Conservation (phyloP, 2,888 invertebrate species). For the Brachyptera risi region DNA sequence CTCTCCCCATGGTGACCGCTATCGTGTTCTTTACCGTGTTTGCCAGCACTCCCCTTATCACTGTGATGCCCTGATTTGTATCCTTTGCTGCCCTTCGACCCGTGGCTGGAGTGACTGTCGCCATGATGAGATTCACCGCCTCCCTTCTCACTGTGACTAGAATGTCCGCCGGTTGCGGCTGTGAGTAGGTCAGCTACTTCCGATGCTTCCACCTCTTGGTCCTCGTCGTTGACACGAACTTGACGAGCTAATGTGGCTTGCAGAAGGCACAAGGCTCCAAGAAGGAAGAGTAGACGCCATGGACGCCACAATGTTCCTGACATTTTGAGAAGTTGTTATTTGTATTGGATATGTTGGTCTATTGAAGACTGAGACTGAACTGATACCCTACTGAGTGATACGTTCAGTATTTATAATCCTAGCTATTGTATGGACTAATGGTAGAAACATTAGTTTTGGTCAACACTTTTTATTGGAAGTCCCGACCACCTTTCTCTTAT, state of each 20-base stretch:
- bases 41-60: conserved; percentile 72
- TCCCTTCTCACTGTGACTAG: conserved; percentile 54
- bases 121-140: conserved; percentile 67
- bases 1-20: conserved; percentile 62
- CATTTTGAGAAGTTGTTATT: neutral
- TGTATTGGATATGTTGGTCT: neutral
- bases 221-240: neutral
- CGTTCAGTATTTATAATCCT: conserved; percentile 8
- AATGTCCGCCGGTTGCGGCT: conserved; percentile 27
- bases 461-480: neutral
- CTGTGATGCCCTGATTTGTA: conserved; percentile 72
- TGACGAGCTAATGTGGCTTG: conserved; percentile 16
- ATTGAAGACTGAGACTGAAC: neutral
- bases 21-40: conserved; percentile 73
- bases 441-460: conserved; percentile 9
- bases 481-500: conserved; percentile 6
- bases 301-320: conserved; percentile 18
- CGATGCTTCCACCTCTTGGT: conserved; percentile 13
- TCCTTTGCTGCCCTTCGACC: conserved; percentile 74
- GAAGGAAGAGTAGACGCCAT: conserved; percentile 17
- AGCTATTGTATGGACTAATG: neutral
- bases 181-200: conserved; percentile 21
- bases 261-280: conserved; percentile 25
- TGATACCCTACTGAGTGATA: neutral
- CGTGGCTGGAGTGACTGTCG: conserved; percentile 65